Base-by-base conservation (phyloP, 2,113 vertebrate genomes). In the Lagopus muta region DNA sequence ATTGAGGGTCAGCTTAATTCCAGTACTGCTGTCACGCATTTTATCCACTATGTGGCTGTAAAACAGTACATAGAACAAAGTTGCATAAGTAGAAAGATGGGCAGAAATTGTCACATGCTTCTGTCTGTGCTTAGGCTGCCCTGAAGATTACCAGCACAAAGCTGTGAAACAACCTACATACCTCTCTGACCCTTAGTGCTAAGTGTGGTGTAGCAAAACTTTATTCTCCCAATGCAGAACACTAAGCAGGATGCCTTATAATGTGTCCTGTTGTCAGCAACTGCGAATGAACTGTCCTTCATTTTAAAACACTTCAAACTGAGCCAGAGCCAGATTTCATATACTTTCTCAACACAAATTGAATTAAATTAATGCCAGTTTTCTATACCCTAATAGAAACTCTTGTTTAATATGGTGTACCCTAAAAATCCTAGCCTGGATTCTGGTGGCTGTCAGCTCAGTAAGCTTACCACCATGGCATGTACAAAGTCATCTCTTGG, bases 31-130 rank as follows among this genome's bases (percentile, higher is more conserved):
- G 45, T 99, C 98, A 4, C 97, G 98, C 99, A 99, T 99, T 90
- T 98, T 98, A 90, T 99, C 98, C 97, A 99, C 95, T 60, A 99
- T 98, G 73, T 98, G 96, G 67, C 99, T 99, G 81, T 45, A 78
- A 27, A 67, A 8, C 10, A 92, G 47, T 86, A 74, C 27, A 70
- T 32, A 85, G 70, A 12, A 90, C 47, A 80, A 27, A 1, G 2
- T 82, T 30, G 84, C 22, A 14, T 60, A 36, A 54, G 43, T 8
- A 80, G 57, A 58, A 42, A 86, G 69, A 38, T 20, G 72, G 77
- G 43, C 50, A 76, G 79, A 90, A 88, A 43, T 24, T 38, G 36
- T 30, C 43, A 60, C 3, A 5, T 40, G 21, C 36, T 50, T 85
- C 81, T 82, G n/a, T 30, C n/a, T 42, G 76, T 52, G 50, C 21